A percentile compares a stretch with the other conserved stretches of the same genome.
These are phyloP conservation scores for Raja brachyura DNA, from an alignment of 2,113 vertebrate genomes.

Conservation along the genomic window DNA sequence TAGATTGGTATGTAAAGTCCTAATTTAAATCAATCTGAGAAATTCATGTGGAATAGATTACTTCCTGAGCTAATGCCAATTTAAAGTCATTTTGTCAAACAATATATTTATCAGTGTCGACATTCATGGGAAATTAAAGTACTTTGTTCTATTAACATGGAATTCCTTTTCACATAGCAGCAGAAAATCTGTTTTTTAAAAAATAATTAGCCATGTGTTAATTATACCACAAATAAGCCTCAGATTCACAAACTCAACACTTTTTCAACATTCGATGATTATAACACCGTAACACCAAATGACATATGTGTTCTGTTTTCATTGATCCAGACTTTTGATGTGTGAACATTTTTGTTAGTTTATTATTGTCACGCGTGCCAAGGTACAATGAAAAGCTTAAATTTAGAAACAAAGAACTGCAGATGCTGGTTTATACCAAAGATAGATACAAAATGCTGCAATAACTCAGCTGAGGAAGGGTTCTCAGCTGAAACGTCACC, in stretches of 20 bases:
- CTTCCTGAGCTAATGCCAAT: not conserved
- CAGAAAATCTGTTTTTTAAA: not conserved
- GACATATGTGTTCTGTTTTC: not conserved
- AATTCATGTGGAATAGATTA: conserved; percentile 14
- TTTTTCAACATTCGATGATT: not conserved
- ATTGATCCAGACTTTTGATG: not conserved
- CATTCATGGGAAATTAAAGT: not conserved
- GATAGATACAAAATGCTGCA: too few species aligned
- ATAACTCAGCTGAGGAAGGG: too few species aligned
- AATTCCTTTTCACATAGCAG: not conserved
- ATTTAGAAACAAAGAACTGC: too few species aligned
- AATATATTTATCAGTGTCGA: not conserved
- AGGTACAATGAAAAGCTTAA: too few species aligned
- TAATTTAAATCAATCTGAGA: not conserved
- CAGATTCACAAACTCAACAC: not conserved
- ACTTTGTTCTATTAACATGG: not conserved
- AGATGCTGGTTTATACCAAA: too few species aligned
- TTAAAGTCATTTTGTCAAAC: conserved; percentile 2
- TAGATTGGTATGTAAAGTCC: conserved; percentile 33
- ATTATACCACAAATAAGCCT: conserved; percentile 10
- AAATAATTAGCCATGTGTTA: conserved; percentile 1
- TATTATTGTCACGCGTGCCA: too few species aligned
- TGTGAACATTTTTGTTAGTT: not conserved
- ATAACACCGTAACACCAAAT: not conserved
- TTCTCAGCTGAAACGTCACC: too few species aligned